Base-by-base conservation (phyloP, 2,797 vertebrate species). In the Nannoperca obscura region DNA sequence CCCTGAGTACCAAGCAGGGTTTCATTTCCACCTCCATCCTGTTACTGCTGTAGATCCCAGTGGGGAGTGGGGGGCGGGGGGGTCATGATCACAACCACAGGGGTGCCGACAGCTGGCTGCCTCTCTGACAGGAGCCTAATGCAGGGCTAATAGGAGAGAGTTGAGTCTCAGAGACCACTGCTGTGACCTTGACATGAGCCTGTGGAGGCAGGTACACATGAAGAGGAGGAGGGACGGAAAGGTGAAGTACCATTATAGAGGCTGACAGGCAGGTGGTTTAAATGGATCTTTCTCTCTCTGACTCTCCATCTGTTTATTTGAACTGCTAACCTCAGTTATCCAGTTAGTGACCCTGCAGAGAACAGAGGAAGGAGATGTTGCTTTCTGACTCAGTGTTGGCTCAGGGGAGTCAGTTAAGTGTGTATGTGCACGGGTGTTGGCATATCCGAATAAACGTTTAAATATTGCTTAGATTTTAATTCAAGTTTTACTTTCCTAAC, bases 111-210 rank as follows among this genome's bases (percentile, higher is more conserved):
- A 89, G 87, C 86, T 86, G 90, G 87, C 78, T 89, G 78, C 76
- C 73, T 78, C 13, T 70, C 80, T 91, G 91, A 90, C 88, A 90
- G 81, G 20, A 61, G 73, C 69, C 83, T 92, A 91, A 94, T 92
- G 76, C 83, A 90, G 76, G 80, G 52, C 86, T 93, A 89, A 92
- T 89, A 85, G 85, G 76, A 84, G 36, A 67, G 47, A 88, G 73
- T 78, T 34, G 27, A 64, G 80, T 84, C 74, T 22, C 58, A 50
- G 71, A 78, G 81, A 81, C 68, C 62, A 63, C 46, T 71, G 72
- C 81, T 86, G 77, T 86, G 81, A 89, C 92, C 87, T 90, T 91
- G 85, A 85, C 83, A 73, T 50, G 63, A 82, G 66, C 52, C 76
- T 60, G 68, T 83, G 64, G 71, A 83, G 60, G 80, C 80, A 85